Conservation (phyloP, 2,797 vertebrate genomes). For the Chrysocyon brachyurus region DNA sequence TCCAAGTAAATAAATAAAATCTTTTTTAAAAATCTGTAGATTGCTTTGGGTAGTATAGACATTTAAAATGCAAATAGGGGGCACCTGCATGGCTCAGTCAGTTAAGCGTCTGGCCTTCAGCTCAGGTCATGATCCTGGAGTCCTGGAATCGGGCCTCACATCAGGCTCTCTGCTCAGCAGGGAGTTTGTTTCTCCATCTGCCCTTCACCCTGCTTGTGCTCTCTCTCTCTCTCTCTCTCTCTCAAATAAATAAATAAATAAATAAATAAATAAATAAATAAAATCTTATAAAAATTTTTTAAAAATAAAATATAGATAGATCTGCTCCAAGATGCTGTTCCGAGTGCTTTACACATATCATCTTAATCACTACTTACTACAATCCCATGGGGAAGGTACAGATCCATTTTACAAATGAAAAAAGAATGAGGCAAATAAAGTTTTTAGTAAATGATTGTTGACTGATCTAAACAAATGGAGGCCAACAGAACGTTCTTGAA, state of each 20-base stretch:
- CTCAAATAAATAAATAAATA: no score
- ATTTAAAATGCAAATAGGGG: neutral
- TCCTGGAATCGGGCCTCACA: no score
- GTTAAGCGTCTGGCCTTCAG: no score
- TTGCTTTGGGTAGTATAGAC: neutral
- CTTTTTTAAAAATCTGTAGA: neutral
- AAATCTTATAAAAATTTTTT: no score
- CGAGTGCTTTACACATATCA: neutral
- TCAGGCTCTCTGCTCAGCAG: no score
- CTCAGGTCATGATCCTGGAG: no score
- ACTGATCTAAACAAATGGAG: slow-evolving; percentile 60
- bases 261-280: neutral
- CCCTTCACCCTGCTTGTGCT: no score
- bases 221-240: no score
- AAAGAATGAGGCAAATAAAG: neutral
- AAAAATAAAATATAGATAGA: neutral
- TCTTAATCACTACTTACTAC: slow-evolving; percentile 48
- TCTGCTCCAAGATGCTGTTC: neutral
- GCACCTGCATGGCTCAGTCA: no score
- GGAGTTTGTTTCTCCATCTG: no score
- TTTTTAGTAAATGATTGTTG: slow-evolving; percentile 58
- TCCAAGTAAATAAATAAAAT: neutral
- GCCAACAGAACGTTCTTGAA: slow-evolving; percentile 53
- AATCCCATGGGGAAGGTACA: slow-evolving; percentile 29
- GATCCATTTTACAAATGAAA: slow-evolving; percentile 27